Base-by-base conservation (phyloP, 2,113 vertebrate genomes). In the Ardeotis arabs region DNA sequence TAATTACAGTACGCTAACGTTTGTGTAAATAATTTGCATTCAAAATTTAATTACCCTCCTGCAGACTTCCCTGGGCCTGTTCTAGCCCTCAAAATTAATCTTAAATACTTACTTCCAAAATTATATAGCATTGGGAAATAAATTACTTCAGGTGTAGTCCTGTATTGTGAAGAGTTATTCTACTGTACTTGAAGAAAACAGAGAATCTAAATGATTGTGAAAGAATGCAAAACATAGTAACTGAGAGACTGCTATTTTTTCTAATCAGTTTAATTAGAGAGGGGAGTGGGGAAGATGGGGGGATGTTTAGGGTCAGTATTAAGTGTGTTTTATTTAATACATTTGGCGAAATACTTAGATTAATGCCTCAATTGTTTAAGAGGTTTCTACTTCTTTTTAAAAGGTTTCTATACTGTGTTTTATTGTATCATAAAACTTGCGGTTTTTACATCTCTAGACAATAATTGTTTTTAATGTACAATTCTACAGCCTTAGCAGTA, bases 391-490 rank as follows among this genome's bases (percentile, higher is more conserved):
- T 97, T 96, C 82, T 97, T 93, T 97, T 97, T 96, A 96, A 97
- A 81, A 89, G 93, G 92, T 98, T 98, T 97, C 97, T 97, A 87
- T 97, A 94, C 91, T 92, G 78, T 97, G 93, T 98, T 97, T 97
- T 98, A 92, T 50, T 96, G 96, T 97, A 91, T 84, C 95, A 97
- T 96, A 96, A 96, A 97, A 97, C 97, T 91, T 97, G 97, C 94
- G 98, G 97, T 98, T 98, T 98, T 98, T 98, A 96, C 97, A 98
- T 98, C 96, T 97, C 44, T 93, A 96, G 96, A 96, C 93, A 96
- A 72, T 66, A 95, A 94, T 95, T 97, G 89, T 98, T 97, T 98
- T 97, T 97, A 97, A 98, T 93, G 97, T 97, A 96, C 89, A 95
- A 78, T 93, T 91, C 85, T 95, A 93, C 96, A 96, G 87, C 87